These are phyloP conservation scores for Abramis brama DNA, from an alignment of 2,113 vertebrate genomes.

Conservation along the genomic window DNA sequence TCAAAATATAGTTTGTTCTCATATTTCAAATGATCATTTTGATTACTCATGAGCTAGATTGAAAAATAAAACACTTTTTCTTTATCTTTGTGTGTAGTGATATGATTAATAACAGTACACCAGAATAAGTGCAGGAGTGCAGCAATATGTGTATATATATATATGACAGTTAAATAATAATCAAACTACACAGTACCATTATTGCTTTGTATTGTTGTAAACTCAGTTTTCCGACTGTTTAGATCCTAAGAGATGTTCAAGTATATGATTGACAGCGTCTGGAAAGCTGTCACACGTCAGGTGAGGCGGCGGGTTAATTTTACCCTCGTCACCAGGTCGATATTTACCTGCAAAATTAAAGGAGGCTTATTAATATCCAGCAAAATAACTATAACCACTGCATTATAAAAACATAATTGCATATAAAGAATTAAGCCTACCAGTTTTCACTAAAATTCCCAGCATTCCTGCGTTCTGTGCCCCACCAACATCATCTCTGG, in stretches of 20 bases:
- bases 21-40: background rate
- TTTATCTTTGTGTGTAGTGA: too few species aligned
- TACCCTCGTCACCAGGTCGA: conserved; percentile 27
- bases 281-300: conserved; percentile 52
- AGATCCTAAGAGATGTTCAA: conserved; percentile 45
- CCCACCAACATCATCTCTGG: conserved; percentile 90
- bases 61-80: background rate
- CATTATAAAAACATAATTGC: background rate
- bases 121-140: background rate
- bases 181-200: background rate
- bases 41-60: background rate
- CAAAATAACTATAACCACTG: conserved; percentile 19
- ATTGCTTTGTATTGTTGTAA: background rate
- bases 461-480: conserved; percentile 89
- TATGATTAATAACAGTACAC: background rate
- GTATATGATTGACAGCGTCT: conserved; percentile 53
- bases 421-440: conserved; percentile 67
- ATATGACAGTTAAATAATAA: background rate
- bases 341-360: conserved; percentile 52
- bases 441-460: conserved; percentile 92
- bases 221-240: background rate
- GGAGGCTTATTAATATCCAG: conserved; percentile 77
- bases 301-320: conserved; percentile 47
- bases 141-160: too few species aligned
- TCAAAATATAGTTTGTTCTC: background rate